Base-by-base conservation (phyloP, 53 echinoderm and acorn worm species). In the Henricia sp. region DNA sequence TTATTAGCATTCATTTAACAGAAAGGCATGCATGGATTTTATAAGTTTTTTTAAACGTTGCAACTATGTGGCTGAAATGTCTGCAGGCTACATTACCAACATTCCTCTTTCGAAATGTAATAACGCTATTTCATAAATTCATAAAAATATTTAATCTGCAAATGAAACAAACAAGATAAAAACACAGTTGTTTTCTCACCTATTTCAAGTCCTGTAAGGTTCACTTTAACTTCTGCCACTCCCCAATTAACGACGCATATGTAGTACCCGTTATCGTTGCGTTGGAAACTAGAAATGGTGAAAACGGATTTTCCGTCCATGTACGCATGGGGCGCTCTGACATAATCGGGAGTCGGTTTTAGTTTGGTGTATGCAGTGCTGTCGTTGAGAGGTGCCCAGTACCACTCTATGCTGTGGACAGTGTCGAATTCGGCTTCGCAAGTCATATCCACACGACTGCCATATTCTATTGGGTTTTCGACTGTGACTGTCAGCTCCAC, bases 221-320 rank as follows among this genome's bases (percentile, higher is more conserved):
- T 39, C 68, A 28, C 16, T 3, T 34, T 36, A 65, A 37, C 35
- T 8, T 17, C 65, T 36, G 65, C 65, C 4, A 37, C 34, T 26
- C 65, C 9, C 74, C 74, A 74, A 38, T 74, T 74, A 27, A 74
- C 56, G 57, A 24, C 20, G 40, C 74, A 74, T 32, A 37, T 11
- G 48, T 74, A 74, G 0, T 37, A 9, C 25, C 74, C 74, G 6
- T 32, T 27, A 56, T 74, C 11, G 21, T 55, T 37, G 25, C 35
- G 50, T 12, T 74, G 74, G 37, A 74, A 74, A 16, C 30, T 37
- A 0, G 28, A 10, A 37, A 74, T 55, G 0, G 4, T 38, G 39
- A 55, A 25, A 3, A 17, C 4, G 23, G 20, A 36, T 1, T 12
- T 53, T 9, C 74, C 74, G 9, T 57, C 74, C 1, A 55, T 55